phyloP scores from a whole-genome alignment of 2,113 vertebrate genomes.

The Pica pica region DNA sequence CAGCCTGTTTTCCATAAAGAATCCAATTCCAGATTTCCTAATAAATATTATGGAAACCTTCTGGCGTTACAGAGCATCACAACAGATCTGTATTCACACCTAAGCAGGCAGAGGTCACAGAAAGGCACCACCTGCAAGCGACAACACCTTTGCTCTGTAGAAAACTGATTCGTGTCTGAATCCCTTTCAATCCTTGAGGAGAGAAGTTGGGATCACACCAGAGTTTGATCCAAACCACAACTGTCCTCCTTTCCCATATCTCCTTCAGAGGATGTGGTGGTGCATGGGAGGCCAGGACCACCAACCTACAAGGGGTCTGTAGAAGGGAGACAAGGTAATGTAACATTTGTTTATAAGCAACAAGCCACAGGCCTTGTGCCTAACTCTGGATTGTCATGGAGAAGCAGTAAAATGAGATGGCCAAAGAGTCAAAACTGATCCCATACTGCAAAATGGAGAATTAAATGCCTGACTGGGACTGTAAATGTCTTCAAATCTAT shows the following conservation, averaged over 20 bases:
- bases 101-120: neutral
- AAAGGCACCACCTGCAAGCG: neutral
- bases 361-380: neutral
- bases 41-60: neutral
- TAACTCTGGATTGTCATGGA: neutral
- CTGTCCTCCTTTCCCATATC: neutral
- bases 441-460: neutral
- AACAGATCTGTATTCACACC: neutral
- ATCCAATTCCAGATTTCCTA: neutral
- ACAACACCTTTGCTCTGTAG: neutral
- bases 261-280: neutral
- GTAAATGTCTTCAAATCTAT: neutral
- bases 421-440: neutral
- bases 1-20: neutral
- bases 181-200: neutral
- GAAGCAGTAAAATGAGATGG: neutral
- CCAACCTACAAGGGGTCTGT: accelerated
- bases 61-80: neutral
- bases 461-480: neutral
- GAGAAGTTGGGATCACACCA: neutral
- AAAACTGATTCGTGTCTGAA: neutral
- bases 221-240: neutral
- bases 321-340: neutral
- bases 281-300: neutral
- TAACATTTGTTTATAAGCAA: neutral